phyloP scores from a whole-genome alignment of 2,113 vertebrate genomes.

The Istiophorus platypterus region DNA sequence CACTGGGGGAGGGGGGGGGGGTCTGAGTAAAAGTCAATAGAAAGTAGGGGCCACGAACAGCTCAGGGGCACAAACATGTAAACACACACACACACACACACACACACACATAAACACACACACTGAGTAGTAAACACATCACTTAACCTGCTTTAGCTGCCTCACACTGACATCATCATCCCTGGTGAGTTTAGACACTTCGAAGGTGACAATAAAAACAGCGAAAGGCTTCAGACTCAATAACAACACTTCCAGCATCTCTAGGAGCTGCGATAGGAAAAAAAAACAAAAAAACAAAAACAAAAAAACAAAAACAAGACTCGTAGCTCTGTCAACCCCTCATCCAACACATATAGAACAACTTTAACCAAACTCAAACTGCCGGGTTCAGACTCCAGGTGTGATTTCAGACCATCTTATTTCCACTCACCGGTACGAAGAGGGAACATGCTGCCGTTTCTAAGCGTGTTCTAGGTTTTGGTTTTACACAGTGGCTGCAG shows the following conservation, averaged over 20 bases:
- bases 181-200: not conserved
- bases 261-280: too few species aligned
- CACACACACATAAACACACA: not conserved
- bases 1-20: too few species aligned
- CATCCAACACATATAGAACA: not conserved
- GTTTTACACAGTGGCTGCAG: not conserved
- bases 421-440: conserved; percentile 36
- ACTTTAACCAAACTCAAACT: not conserved
- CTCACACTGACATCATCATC: conserved; percentile 12
- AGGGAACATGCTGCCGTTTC: not conserved
- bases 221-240: not conserved
- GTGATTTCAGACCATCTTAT: not conserved
- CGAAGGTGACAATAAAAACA: not conserved
- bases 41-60: not conserved
- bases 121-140: conserved; percentile 13
- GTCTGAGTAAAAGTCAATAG: not conserved
- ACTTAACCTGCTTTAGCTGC: conserved; percentile 31
- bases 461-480: not conserved
- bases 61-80: not conserved
- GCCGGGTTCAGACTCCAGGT: not conserved
- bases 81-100: not conserved
- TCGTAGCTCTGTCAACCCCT: not conserved
- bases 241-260: not conserved
- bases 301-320: not conserved
- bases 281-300: too few species aligned